Conservation (phyloP, 2,113 vertebrate species). For the Callipepla californica region DNA sequence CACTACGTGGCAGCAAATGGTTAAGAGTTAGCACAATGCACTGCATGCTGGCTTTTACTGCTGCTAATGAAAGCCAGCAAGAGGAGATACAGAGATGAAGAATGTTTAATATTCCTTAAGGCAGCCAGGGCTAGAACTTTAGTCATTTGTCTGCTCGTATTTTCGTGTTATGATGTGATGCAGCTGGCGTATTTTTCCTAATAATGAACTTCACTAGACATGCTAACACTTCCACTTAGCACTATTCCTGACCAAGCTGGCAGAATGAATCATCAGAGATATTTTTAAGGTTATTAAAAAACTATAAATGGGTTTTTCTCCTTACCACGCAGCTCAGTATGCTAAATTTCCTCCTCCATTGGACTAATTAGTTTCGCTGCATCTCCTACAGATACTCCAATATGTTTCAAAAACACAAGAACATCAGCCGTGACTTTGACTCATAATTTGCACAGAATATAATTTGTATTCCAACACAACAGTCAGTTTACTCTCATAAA, state of each 20-base stretch:
- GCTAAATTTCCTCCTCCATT: constrained; percentile 42
- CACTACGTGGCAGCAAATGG: background rate
- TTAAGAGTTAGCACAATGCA: background rate
- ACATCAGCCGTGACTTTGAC: background rate
- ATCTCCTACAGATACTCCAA: constrained; percentile 46
- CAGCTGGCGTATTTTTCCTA: constrained; percentile 52
- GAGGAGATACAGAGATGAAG: background rate
- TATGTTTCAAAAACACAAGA: constrained; percentile 37
- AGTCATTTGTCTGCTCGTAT: constrained; percentile 62
- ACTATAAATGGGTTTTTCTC: constrained; percentile 63
- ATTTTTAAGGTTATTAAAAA: constrained; percentile 71
- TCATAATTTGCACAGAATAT: background rate
- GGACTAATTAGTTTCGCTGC: constrained; percentile 46
- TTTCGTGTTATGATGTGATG: constrained; percentile 39
- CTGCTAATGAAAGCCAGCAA: constrained; percentile 15
- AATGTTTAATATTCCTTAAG: constrained; percentile 44
- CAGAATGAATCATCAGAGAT: constrained; percentile 58
- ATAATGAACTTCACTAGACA: constrained; percentile 47
- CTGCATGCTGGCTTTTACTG: background rate
- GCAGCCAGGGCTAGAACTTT: constrained; percentile 33
- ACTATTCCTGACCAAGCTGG: constrained; percentile 44
- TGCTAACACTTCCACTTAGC: constrained; percentile 43
- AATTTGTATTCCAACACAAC: background rate
- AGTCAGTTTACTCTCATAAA: background rate
- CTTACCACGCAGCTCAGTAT: constrained; percentile 15